These are phyloP conservation scores for Furcifer pardalis DNA, from an alignment of 2,797 vertebrate species.

Conservation along the genomic window DNA sequence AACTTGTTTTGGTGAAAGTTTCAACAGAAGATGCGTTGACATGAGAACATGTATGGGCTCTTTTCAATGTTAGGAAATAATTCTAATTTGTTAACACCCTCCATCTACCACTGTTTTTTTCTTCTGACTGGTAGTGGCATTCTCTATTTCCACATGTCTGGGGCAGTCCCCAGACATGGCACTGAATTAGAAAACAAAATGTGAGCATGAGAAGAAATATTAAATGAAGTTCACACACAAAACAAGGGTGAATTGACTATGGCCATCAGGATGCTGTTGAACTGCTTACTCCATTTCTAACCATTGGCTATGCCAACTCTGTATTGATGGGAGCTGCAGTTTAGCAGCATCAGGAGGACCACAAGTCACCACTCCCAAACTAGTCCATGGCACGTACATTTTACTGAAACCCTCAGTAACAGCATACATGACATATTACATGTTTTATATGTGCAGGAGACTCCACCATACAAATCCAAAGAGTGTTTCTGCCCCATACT, in stretches of 20 bases:
- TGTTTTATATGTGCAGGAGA: neutral
- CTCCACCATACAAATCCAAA: neutral
- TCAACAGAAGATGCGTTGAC: constrained; percentile 9
- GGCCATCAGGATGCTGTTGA: neutral
- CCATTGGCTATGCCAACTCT: neutral
- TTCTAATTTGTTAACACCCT: neutral
- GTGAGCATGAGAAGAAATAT: constrained; percentile 7
- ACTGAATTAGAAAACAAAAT: neutral
- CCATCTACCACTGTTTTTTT: neutral
- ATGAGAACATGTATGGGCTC: neutral
- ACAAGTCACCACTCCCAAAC: neutral
- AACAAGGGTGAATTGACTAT: neutral
- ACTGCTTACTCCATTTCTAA: neutral
- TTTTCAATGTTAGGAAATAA: constrained; percentile 17
- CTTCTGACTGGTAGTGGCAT: neutral
- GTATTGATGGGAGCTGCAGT: neutral
- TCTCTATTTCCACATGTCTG: neutral
- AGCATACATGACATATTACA: neutral
- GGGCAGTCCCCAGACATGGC: constrained; percentile 10
- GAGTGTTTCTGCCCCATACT: neutral
- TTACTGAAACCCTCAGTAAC: neutral
- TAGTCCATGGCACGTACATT: neutral
- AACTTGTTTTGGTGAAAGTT: constrained; percentile 37
- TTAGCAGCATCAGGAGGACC: neutral
- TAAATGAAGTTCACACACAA: neutral